These are phyloP conservation scores for Troilus luridus DNA, from an alignment of 2,888 invertebrate genomes.

Conservation along the genomic window DNA sequence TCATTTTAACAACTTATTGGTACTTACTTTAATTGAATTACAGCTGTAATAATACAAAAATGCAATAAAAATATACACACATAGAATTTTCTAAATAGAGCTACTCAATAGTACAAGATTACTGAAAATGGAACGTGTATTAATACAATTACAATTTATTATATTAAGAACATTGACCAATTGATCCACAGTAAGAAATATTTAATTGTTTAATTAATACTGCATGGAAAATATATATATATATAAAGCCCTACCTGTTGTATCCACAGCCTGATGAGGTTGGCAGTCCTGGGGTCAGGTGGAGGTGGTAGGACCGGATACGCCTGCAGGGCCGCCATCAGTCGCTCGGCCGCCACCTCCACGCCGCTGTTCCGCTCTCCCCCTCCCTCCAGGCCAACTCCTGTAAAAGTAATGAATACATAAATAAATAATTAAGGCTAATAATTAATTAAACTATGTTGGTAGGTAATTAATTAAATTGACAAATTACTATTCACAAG, in stretches of 20 bases:
- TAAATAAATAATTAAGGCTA: not conserved
- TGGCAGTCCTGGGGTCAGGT: conserved; percentile 78
- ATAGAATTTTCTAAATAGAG: not conserved
- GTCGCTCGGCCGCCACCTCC: conserved; percentile 76
- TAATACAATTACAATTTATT: not conserved
- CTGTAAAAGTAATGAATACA: conserved; percentile 47
- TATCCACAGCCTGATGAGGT: conserved; percentile 79
- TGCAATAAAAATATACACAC: not conserved
- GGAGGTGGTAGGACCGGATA: conserved; percentile 77
- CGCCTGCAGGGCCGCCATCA: conserved; percentile 77
- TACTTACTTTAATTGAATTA: no score
- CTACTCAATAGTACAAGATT: not conserved
- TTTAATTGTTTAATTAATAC: not conserved
- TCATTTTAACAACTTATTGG: no score
- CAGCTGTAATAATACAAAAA: no score
- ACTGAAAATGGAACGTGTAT: not conserved
- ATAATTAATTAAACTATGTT: not conserved
- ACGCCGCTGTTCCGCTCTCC: conserved; percentile 73
- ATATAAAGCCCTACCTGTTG: conserved; percentile 68
- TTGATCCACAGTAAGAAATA: not conserved
- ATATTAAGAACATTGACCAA: not conserved
- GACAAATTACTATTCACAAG: no score
- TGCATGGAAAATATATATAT: not conserved
- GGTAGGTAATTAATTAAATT: no score
- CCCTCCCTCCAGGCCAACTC: conserved; percentile 68